phyloP scores from a whole-genome alignment of 2,888 invertebrate genomes.

The Pachliopta kotzebuea region DNA sequence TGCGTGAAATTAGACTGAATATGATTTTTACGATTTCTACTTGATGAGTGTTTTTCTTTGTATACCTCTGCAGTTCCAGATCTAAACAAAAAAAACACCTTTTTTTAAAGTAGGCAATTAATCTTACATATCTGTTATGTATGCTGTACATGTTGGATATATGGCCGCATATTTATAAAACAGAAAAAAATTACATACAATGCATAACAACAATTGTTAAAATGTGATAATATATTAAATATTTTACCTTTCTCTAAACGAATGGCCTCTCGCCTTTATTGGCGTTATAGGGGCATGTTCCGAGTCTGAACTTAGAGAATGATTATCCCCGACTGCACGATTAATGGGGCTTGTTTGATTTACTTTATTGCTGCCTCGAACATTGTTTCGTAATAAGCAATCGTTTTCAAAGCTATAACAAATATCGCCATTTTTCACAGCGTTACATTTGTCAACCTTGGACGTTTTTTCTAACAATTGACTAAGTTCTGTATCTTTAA shows the following conservation, averaged over 20 bases:
- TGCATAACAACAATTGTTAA: no score
- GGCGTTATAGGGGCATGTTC: constrained; percentile 86
- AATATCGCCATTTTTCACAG: constrained; percentile 43
- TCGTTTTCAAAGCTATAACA: constrained; percentile 50
- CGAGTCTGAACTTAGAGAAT: constrained; percentile 87
- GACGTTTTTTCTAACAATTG: constrained; percentile 49
- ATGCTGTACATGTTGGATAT: no score
- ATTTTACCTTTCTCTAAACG: constrained; percentile 82
- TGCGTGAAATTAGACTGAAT: constrained; percentile 77
- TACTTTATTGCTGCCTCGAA: constrained; percentile 56
- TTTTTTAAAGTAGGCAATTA: no score
- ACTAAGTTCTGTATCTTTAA: constrained; percentile 83
- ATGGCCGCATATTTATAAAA: no score
- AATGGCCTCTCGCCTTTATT: constrained; percentile 69
- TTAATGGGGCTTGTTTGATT: constrained; percentile 61
- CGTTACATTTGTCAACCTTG: constrained; percentile 51
- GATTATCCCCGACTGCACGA: constrained; percentile 64
- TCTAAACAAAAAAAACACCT: constrained; percentile 1
- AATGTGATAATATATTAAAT: no score
- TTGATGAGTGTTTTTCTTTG: constrained; percentile 61
- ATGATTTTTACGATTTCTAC: constrained; percentile 63
- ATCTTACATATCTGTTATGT: no score
- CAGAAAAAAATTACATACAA: no score
- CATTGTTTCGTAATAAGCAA: constrained; percentile 44
- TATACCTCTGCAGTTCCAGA: constrained; percentile 62